Evolutionary conservation across 2,888 invertebrate genomes (phyloP).

Genomic region (Nomada ruficornis): DNA sequence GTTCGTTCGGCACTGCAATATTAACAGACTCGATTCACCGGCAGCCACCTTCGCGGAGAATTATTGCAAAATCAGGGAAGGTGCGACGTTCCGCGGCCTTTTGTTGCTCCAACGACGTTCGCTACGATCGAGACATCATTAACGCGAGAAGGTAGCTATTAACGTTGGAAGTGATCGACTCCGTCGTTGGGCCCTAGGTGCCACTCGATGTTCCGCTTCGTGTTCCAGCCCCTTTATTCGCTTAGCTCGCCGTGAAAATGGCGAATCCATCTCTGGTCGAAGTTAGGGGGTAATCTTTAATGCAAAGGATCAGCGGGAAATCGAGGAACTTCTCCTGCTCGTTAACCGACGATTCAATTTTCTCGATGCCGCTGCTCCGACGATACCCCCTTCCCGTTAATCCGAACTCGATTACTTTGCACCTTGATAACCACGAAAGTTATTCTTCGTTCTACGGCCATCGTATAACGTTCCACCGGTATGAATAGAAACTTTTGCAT

Average conservation of each 20-base stretch:
- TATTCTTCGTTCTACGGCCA: not conserved
- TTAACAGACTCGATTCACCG: not conserved
- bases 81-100: not conserved
- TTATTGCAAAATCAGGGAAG: not conserved
- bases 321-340: constrained; percentile 21
- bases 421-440: constrained; percentile 24
- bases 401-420: constrained; percentile 29
- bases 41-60: not conserved
- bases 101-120: not conserved
- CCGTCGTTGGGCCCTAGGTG: not conserved
- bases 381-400: constrained; percentile 26
- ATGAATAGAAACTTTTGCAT: not conserved
- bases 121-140: not conserved
- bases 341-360: constrained; percentile 39
- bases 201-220: not conserved
- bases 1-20: not conserved
- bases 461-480: not conserved
- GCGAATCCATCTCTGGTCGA: not conserved
- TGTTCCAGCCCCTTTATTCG: not conserved
- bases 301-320: constrained; percentile 32
- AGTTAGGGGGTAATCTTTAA: constrained; percentile 20
- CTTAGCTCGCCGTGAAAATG: not conserved
- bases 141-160: constrained; percentile 19
- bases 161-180: constrained; percentile 21
- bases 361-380: constrained; percentile 15